Evolutionary conservation across 2,888 invertebrate species (phyloP).

Genomic region (Philhelius pedissequus): DNA sequence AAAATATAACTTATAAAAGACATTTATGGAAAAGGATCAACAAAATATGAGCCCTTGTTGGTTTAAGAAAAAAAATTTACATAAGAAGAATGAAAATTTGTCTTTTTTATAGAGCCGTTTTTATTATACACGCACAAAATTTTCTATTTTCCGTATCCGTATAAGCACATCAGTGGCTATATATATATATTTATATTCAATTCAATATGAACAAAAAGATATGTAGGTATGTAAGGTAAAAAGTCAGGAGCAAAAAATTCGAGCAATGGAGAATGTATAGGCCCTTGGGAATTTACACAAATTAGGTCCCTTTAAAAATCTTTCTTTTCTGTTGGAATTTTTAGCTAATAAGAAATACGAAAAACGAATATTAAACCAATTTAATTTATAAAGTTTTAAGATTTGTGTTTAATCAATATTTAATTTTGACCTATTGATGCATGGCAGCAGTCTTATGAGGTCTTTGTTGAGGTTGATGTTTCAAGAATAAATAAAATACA

Average conservation of each 20-base stretch:
- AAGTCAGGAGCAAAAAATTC: neutral
- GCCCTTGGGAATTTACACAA: too few species aligned
- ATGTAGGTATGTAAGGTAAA: too few species aligned
- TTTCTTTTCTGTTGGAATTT: too few species aligned
- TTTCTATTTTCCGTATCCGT: neutral
- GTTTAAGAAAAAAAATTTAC: neutral
- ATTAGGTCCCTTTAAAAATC: too few species aligned
- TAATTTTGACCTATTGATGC: too few species aligned
- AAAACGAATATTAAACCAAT: too few species aligned
- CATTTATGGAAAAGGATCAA: slow-evolving; percentile 11
- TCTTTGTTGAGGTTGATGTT: too few species aligned
- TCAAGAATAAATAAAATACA: too few species aligned
- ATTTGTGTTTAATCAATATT: too few species aligned
- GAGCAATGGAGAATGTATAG: neutral
- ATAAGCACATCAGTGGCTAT: neutral
- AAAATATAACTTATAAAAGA: neutral
- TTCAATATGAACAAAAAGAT: neutral
- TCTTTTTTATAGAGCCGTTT: neutral
- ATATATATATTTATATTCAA: neutral
- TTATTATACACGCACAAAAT: neutral
- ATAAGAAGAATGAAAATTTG: neutral
- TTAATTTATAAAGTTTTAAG: too few species aligned
- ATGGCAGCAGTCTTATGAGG: too few species aligned
- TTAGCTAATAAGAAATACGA: too few species aligned
- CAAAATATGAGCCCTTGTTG: neutral